Evolutionary conservation across 2,113 vertebrate species (phyloP), one percentile per base, ranked within the genome.

Genomic region (Sander lucioperca): DNA sequence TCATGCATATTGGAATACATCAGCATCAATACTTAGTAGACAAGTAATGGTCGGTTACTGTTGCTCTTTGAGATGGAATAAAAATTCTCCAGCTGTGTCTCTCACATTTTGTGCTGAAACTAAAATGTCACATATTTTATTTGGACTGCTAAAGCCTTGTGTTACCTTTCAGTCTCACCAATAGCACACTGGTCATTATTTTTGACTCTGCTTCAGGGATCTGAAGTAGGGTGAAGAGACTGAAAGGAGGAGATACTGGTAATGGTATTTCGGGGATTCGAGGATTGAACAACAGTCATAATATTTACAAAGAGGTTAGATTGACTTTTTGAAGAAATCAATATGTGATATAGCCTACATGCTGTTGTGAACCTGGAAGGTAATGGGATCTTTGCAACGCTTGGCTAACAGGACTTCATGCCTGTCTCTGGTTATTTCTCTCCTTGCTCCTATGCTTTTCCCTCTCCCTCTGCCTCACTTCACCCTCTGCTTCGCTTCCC

Each of bases 301-400:
- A 94, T 94, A 94, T 96, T 95, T 93, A 94, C 91, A 89, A 90
- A 94, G 87, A 90, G 82, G 90, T 83, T 80, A 89, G 90, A 95
- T 92, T 93, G 93, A 93, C 93, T 95, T 94, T 91, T 92, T 88
- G 77, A 83, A 88, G 79, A 94, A 95, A 95, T 96, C 94, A 94
- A 94, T 95, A 94, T 84, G 89, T 93, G 91, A 88, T 94, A 89
- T 84, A 88, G 89, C 75, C 86, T 70, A 86, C 93, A 94, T 90
- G 89, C 88, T 85, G 79, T 86, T 89, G 91, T 91, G 88, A 84
- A 91, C 80, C 90, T 83, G 84, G 90, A 86, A 92, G 84, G 91
- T 94, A 94, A 95, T 95, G 87, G 85, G 90, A 92, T 94, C 93
- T 94, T 82, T 92, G 93, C 77, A 87, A 93, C 66, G 87, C 91